phyloP scores from a whole-genome alignment of 2,113 vertebrate genomes.

The Poecile atricapillus region DNA sequence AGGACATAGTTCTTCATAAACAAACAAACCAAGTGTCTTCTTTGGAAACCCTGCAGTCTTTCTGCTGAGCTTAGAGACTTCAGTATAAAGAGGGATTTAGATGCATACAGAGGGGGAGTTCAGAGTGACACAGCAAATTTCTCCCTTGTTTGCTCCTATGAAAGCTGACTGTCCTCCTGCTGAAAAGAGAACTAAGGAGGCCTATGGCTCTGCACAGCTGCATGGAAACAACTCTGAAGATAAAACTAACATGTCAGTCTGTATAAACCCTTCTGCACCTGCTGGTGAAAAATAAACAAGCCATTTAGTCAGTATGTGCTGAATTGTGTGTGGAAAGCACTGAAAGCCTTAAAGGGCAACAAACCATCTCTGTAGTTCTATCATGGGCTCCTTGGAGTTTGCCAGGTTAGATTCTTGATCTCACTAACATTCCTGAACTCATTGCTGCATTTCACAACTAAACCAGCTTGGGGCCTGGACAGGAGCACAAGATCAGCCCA shows the following conservation, averaged over 20 bases:
- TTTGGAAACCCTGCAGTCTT: slow-evolving; percentile 22
- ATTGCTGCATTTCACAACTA: neutral
- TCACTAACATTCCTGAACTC: neutral
- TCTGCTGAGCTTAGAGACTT: neutral
- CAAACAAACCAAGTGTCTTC: neutral
- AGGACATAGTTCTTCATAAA: slow-evolving; percentile 10
- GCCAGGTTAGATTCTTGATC: neutral
- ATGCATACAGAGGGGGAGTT: neutral
- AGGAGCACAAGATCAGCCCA: neutral
- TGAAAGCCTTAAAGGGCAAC: neutral
- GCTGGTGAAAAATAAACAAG: slow-evolving; percentile 17
- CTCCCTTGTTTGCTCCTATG: neutral
- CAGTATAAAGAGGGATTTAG: slow-evolving; percentile 9
- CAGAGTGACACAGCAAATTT: neutral
- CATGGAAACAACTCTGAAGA: slow-evolving; percentile 2
- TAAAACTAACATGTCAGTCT: neutral
- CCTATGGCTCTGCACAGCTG: neutral
- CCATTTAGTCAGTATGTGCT: neutral
- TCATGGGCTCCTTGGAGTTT: neutral
- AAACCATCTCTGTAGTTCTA: neutral
- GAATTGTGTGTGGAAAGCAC: neutral
- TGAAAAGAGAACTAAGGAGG: neutral
- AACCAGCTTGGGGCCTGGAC: neutral
- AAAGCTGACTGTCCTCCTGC: neutral
- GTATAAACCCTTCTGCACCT: neutral